phyloP scores from a whole-genome alignment of 2,113 vertebrate genomes.

The Lepisosteus osseus region DNA sequence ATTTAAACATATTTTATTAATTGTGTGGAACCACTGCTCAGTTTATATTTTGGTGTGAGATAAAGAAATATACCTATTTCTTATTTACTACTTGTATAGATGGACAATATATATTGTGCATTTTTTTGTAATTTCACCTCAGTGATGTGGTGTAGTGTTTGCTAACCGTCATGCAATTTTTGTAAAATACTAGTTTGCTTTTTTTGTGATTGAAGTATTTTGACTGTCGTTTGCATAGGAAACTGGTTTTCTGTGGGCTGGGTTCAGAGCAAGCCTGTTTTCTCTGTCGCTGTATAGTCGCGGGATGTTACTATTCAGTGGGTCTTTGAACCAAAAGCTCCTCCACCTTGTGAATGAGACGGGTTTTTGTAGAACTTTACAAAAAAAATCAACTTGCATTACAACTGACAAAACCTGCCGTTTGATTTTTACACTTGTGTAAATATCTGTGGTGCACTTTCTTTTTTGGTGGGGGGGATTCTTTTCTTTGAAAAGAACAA shows the following conservation, averaged over 20 bases:
- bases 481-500: no score
- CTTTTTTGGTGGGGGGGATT: background rate
- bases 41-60: slow-evolving; percentile 7
- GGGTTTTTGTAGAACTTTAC: background rate
- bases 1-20: background rate
- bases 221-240: no score
- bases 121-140: background rate
- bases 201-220: background rate
- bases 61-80: slow-evolving; percentile 11
- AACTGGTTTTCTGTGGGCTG: background rate
- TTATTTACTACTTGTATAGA: background rate
- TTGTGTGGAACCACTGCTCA: no score
- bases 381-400: background rate
- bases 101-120: background rate
- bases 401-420: background rate
- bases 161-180: slow-evolving; percentile 5
- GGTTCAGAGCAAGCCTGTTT: background rate
- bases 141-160: background rate
- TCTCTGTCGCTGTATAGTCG: slow-evolving; percentile 9
- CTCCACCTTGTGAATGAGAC: no score
- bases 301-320: background rate
- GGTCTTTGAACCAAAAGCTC: background rate
- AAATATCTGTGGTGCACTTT: background rate
- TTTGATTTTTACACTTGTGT: background rate
- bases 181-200: background rate